Evolutionary conservation across 2,888 invertebrate species (phyloP), one percentile per base, ranked within the genome.

Genomic region (Catonia carolina): DNA sequence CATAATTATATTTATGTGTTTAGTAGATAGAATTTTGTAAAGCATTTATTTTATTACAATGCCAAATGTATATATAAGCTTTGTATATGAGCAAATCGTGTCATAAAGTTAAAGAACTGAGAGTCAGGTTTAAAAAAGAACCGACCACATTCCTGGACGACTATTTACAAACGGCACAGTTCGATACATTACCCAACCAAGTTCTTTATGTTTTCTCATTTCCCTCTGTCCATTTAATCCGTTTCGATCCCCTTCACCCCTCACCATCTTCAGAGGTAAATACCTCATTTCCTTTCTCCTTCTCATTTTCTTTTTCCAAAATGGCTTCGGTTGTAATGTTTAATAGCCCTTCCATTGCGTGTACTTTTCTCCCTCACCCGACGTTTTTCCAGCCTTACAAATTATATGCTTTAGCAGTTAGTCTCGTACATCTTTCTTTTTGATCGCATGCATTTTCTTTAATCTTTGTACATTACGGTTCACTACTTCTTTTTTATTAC

Each of bases 191-290:
- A 4, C 5, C 8, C 4, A 27, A 4, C 18, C 42, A 22, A 5
- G 37, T n/a, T 37, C 5, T 7, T 22, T 22, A 45, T 45, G 22
- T 27, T 45, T 45, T 45, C 45, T 45, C 45, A 45, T 45, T 45
- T 45, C 45, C 45, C 45, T 45, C 45, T 45, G 45, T 45, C 45
- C 45, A 45, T 45, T 45, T 45, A 45, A 45, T 22, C 45, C 45
- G 8, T 3, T n/a, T 42, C 37, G 12, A 18, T 18, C 42, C 18
- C 27, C 23, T n/a, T 45, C 45, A 12, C 14, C 41, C 17, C 8
- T 22, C 18, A 17, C 41, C 17, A 20, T 15, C 45, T 45, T 23
- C 22, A 23, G 23, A 45, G 45, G 45, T 45, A 22, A 41, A 41
- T 41, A 45, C 27, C 45, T 45, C 45, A 45, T 45, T 45, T 45